Conservation (phyloP, 2,888 invertebrate genomes). For the Lissocephala sabroskyi region DNA sequence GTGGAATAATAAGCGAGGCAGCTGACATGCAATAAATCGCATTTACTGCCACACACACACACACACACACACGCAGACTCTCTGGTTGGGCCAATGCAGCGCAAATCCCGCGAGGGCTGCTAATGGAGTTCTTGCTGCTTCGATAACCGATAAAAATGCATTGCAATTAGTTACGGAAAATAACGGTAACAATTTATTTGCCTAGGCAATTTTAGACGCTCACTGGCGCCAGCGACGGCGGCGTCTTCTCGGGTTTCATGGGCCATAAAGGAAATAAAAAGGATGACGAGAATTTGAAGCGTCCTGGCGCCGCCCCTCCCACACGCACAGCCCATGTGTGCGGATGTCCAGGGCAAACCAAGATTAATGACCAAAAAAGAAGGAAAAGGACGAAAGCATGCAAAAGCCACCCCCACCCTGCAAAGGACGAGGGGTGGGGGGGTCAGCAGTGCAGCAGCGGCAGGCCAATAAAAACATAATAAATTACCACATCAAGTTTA, state of each 20-base stretch:
- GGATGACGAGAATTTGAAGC: constrained; percentile 48
- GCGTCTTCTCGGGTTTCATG: constrained; percentile 52
- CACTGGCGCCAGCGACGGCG: constrained; percentile 23
- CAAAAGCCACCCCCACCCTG: constrained; percentile 3
- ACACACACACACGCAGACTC: no score
- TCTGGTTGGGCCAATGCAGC: no score
- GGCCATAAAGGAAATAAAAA: constrained; percentile 28
- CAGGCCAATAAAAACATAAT: constrained; percentile 67
- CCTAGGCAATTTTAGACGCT: constrained; percentile 49
- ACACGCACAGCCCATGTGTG: constrained; percentile 1
- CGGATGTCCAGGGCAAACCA: constrained; percentile 55
- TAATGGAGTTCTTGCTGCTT: no score
- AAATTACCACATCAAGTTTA: constrained; percentile 69
- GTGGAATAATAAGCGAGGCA: no score
- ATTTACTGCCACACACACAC: no score
- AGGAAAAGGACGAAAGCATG: constrained; percentile 24
- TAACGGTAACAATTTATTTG: constrained; percentile 39
- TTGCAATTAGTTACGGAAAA: constrained; percentile 48
- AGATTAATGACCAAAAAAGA: constrained; percentile 61
- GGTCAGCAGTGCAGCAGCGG: constrained; percentile 32
- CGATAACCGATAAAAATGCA: no score
- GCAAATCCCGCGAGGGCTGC: no score
- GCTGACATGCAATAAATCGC: no score
- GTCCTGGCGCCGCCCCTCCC: no score
- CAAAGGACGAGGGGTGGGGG: background rate